Conservation (phyloP, 2,888 invertebrate genomes). For the Zhengitettix transpicula region DNA sequence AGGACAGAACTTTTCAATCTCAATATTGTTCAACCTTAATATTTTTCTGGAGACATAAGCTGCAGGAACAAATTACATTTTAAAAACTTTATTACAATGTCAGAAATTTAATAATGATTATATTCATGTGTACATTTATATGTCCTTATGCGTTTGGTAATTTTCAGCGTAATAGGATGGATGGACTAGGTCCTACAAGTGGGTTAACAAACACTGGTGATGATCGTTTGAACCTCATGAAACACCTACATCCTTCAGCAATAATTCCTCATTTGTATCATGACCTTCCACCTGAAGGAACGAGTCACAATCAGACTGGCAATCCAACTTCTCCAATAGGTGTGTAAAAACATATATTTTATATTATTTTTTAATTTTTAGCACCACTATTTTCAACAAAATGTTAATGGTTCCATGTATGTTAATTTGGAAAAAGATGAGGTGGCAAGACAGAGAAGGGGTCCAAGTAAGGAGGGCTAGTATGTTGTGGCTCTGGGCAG, state of each 20-base stretch:
- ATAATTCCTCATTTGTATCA: constrained; percentile 51
- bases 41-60: too few species aligned
- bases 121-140: neutral
- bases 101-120: too few species aligned
- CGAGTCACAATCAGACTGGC: constrained; percentile 19
- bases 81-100: too few species aligned
- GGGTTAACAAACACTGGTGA: constrained; percentile 16
- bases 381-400: too few species aligned
- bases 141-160: neutral
- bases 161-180: constrained; percentile 30
- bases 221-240: constrained; percentile 32
- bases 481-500: too few species aligned
- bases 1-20: too few species aligned
- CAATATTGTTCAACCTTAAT: too few species aligned
- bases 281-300: constrained; percentile 59
- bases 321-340: constrained; percentile 15
- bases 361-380: neutral
- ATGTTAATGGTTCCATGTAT: too few species aligned
- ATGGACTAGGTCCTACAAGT: constrained; percentile 22
- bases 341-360: neutral
- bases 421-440: too few species aligned
- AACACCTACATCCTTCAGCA: constrained; percentile 35
- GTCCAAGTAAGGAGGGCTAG: too few species aligned
- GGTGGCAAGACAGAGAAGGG: too few species aligned
- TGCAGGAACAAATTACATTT: too few species aligned